Base-by-base conservation (phyloP, 2,797 vertebrate genomes). In the Sebastes itinus region DNA sequence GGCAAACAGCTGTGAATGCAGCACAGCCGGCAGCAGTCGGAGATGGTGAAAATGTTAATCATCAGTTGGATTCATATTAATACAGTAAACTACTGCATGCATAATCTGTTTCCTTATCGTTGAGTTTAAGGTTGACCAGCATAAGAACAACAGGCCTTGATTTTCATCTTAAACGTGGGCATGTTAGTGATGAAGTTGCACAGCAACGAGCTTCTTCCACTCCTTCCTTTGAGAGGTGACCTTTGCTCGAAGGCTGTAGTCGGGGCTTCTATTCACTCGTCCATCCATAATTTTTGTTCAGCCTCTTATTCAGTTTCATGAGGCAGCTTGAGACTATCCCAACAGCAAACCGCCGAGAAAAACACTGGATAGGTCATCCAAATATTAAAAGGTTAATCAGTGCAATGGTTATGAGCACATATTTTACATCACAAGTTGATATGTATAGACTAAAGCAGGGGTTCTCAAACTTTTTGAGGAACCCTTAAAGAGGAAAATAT, bases 181-280 rank as follows among this genome's bases (percentile, higher is more conserved):
- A 7, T 20, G 12, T 12, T 18, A 75, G 61, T 75, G 25, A 18
- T 42, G 30, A 74, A 54, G 65, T 30, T 62, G 42, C 67, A 33
- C 61, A 55, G 20, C 16, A n/a, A 38, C 1, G 2, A 20, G n/a
- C 42, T 56, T 30, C 59, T 28, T 65, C 32, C 22, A 7, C 28
- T 61, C 58, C 8, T 66, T 38, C 56, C 42, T 67, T 32, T 63
- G 49, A 72, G 76, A 63, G 2, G 3, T 72, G 72, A 80, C 77
- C 56, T 80, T 72, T 83, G 33, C 70, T 74, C 61, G 10, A 65
- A 74, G 33, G 65, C 69, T 58, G 12, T 8, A 61, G 38, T 65
- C 61, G 4, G 18, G 3, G 60, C 33, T 49, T 52, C 61, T 27
- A 2, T 27, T 46, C 38, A 46, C 27, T 30, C 20, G 3, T 38